Evolutionary conservation across 1,140 invertebrate genomes (phyloP).

Genomic region (Ostrea edulis): DNA sequence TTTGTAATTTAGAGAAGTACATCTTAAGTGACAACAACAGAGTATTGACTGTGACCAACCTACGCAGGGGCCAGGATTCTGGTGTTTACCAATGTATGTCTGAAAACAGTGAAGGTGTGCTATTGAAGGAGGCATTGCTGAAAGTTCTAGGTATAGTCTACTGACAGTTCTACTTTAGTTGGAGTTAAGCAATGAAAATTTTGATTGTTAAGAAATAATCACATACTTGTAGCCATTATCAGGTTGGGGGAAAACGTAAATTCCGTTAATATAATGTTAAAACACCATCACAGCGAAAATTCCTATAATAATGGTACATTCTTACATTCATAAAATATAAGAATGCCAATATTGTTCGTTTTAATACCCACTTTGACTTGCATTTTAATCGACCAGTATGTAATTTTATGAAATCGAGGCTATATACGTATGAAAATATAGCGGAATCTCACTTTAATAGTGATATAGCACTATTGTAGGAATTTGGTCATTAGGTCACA

Average conservation of each 20-base stretch:
- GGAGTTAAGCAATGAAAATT: not conserved
- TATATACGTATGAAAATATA: too few relatives aligned
- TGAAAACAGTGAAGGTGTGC: slow-evolving; percentile 24
- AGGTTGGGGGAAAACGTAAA: not conserved
- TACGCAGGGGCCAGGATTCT: not conserved
- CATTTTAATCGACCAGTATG: too few relatives aligned
- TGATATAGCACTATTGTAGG: too few relatives aligned
- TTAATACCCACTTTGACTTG: too few relatives aligned
- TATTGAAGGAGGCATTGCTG: slow-evolving; percentile 8
- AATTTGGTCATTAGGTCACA: too few relatives aligned
- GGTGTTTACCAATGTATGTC: slow-evolving; percentile 15
- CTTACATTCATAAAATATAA: too few relatives aligned
- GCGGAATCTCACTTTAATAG: too few relatives aligned
- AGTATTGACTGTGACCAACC: not conserved
- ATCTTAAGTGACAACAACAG: not conserved
- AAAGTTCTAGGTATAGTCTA: not conserved
- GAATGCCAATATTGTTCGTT: too few relatives aligned
- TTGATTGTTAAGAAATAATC: not conserved
- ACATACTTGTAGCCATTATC: not conserved
- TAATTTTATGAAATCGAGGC: too few relatives aligned
- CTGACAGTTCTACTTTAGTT: not conserved
- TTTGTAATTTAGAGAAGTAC: not conserved
- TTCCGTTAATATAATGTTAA: too few relatives aligned
- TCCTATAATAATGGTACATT: too few relatives aligned
- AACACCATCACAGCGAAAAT: too few relatives aligned